phyloP scores from a whole-genome alignment of 2,888 invertebrate genomes.

The Nycteola revayana region DNA sequence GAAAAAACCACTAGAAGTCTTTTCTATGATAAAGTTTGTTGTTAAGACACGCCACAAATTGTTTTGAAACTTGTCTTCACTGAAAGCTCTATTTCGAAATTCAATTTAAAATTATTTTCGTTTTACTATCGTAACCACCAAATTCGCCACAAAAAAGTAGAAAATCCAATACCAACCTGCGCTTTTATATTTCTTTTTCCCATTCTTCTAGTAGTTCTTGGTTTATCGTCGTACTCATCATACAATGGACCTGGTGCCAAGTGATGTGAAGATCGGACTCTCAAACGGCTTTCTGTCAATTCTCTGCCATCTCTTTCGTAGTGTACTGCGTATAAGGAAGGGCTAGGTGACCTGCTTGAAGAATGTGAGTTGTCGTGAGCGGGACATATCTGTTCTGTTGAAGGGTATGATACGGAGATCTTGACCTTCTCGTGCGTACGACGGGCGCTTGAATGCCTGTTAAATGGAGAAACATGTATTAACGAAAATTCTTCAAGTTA shows the following conservation, averaged over 20 bases:
- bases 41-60: too few species aligned
- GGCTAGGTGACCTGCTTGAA: constrained; percentile 64
- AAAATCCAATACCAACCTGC: constrained; percentile 84
- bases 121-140: too few species aligned
- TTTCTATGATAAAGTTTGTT: too few species aligned
- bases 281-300: constrained; percentile 82
- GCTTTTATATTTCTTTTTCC: constrained; percentile 95
- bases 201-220: constrained; percentile 85
- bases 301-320: constrained; percentile 86
- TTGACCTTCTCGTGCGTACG: constrained; percentile 89
- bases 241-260: constrained; percentile 73
- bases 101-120: too few species aligned
- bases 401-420: constrained; percentile 93
- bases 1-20: too few species aligned
- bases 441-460: constrained; percentile 83
- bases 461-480: too few species aligned
- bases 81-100: too few species aligned
- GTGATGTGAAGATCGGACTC: constrained; percentile 75
- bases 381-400: constrained; percentile 85
- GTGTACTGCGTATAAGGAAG: constrained; percentile 85
- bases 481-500: too few species aligned
- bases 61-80: too few species aligned
- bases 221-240: constrained; percentile 73
- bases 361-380: constrained; percentile 66
- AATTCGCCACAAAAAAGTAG: too few species aligned